A percentile compares a stretch with the other conserved stretches of the same genome.
These are phyloP conservation scores for Emydoidea blandingii DNA, from an alignment of 2,797 vertebrate genomes.

Conservation along the genomic window DNA sequence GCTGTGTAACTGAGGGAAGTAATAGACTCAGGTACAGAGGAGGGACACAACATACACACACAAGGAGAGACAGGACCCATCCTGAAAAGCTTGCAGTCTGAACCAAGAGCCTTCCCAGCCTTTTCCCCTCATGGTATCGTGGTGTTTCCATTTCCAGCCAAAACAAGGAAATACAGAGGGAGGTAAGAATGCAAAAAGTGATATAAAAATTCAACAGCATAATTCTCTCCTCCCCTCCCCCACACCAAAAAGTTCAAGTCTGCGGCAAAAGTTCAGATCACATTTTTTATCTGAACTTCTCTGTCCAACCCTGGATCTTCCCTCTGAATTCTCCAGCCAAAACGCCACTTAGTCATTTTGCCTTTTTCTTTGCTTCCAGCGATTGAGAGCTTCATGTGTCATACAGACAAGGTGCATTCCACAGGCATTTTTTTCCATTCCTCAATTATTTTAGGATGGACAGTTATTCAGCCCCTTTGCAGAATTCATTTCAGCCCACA, in stretches of 20 bases:
- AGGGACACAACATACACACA: background rate
- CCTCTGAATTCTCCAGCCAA: background rate
- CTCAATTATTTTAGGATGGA: background rate
- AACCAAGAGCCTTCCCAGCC: background rate
- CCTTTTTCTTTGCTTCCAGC: rapidly evolving
- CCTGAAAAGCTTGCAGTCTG: background rate
- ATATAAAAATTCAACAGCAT: no score
- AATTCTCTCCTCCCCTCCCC: no score
- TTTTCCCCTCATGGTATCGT: background rate
- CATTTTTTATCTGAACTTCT: background rate
- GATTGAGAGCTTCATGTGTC: background rate
- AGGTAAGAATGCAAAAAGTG: background rate
- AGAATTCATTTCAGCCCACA: background rate
- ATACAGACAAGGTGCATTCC: rapidly evolving
- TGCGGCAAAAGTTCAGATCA: no score
- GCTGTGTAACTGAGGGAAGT: background rate
- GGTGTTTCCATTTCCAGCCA: background rate
- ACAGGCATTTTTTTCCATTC: background rate
- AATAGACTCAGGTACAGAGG: background rate
- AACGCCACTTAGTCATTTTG: background rate
- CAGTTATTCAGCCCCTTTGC: background rate
- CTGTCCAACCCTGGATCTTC: background rate
- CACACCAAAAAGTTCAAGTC: no score
- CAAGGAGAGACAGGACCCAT: no score
- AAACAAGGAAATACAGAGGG: background rate